phyloP scores from a whole-genome alignment of 2,113 vertebrate genomes.

The Silurus asotus region DNA sequence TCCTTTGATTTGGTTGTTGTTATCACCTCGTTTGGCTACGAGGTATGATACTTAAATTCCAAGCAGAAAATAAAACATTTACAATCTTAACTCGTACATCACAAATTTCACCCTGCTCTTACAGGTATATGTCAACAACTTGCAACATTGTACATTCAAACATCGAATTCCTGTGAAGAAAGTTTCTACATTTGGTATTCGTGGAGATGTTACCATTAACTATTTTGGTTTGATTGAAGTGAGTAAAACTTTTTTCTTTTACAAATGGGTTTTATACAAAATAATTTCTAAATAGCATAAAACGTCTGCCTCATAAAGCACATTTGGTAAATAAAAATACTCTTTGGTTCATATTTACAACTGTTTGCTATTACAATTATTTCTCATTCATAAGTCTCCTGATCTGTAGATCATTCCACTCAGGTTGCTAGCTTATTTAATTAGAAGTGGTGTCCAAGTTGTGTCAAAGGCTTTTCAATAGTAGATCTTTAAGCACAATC shows the following conservation, averaged over 20 bases:
- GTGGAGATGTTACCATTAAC: conserved; percentile 4
- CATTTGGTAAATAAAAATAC: too few relatives aligned
- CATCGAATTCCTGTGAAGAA: conserved; percentile 29
- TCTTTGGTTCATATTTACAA: too few relatives aligned
- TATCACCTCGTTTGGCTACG: background rate
- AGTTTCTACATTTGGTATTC: background rate
- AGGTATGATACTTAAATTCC: background rate
- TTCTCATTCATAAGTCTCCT: too few relatives aligned
- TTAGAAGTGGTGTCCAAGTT: too few relatives aligned
- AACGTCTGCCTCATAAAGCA: background rate
- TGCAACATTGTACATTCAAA: conserved; percentile 14
- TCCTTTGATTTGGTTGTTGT: conserved; percentile 6
- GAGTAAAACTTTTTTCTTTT: background rate
- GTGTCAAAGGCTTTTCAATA: too few relatives aligned
- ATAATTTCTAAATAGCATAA: background rate
- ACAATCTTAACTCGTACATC: background rate
- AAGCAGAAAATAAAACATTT: background rate
- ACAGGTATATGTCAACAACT: conserved; percentile 19
- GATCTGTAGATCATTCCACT: too few relatives aligned
- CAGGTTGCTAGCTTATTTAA: too few relatives aligned
- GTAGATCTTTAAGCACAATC: too few relatives aligned
- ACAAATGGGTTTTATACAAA: background rate
- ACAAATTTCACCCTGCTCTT: background rate
- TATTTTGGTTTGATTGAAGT: conserved; percentile 22
- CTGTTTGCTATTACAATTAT: too few relatives aligned